Evolutionary conservation across 92 coral and sea anemone species (phyloP).

Genomic region (Virgularia gustaviana): DNA sequence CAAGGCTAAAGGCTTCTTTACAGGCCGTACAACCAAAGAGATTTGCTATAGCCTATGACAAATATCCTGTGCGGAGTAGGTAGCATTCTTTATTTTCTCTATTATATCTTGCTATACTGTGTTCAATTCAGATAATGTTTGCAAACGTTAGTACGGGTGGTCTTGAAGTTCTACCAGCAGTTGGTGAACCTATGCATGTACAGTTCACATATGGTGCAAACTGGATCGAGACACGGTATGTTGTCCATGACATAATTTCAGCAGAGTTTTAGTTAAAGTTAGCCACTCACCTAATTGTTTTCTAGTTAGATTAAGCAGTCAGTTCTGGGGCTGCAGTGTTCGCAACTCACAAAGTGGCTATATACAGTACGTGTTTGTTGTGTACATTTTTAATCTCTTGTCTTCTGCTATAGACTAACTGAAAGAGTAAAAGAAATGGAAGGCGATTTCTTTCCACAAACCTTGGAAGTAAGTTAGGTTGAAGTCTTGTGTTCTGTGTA

Average conservation of each 20-base stretch:
- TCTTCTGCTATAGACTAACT: neutral
- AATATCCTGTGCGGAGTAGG: too few species aligned
- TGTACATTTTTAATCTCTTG: too few species aligned
- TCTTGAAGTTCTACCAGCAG: conserved; percentile 73
- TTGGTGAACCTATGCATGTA: conserved; percentile 58
- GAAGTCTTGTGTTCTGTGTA: neutral
- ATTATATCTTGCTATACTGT: neutral
- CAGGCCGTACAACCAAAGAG: too few species aligned
- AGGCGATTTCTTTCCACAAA: conserved; percentile 84
- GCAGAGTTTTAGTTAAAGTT: too few species aligned
- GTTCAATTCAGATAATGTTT: conserved; percentile 59
- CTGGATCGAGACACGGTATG: conserved; percentile 74
- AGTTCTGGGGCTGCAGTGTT: too few species aligned
- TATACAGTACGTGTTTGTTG: too few species aligned
- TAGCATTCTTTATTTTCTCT: neutral
- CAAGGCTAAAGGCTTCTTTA: too few species aligned
- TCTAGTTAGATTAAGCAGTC: too few species aligned
- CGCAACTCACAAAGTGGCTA: too few species aligned
- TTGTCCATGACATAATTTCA: too few species aligned
- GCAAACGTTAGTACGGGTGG: conserved; percentile 83
- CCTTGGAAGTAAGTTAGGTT: conserved; percentile 74
- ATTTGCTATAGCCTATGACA: too few species aligned
- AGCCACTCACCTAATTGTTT: too few species aligned
- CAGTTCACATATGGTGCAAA: conserved; percentile 85
- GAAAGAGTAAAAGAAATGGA: conserved; percentile 12